Evolutionary conservation across 2,113 vertebrate species (phyloP).

Genomic region (Lepus timidus): DNA sequence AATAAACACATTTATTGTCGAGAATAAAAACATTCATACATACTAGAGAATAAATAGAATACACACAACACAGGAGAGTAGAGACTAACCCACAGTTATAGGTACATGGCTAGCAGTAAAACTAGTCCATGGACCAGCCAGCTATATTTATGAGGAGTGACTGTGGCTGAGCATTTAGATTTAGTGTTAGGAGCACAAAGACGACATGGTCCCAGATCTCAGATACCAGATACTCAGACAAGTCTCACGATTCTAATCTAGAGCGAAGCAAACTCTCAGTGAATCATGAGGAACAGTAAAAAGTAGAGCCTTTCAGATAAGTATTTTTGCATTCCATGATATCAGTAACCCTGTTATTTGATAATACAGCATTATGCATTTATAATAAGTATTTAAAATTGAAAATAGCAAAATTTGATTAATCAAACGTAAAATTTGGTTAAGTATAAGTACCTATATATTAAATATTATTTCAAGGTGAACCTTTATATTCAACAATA

Average conservation of each 20-base stretch:
- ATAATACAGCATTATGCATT: not conserved
- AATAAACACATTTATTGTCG: not conserved
- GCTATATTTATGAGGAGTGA: not conserved
- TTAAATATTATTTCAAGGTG: constrained; percentile 8
- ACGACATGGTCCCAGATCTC: constrained; percentile 18
- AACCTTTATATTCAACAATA: constrained; percentile 8
- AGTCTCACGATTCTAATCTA: not conserved
- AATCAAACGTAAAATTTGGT: constrained; percentile 30
- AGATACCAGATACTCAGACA: not conserved
- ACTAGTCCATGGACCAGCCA: not conserved
- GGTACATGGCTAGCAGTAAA: not conserved
- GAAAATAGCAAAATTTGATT: constrained; percentile 12
- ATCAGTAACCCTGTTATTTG: not conserved
- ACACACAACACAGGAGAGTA: not conserved
- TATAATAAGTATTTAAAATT: constrained; percentile 30
- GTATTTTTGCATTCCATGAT: not conserved
- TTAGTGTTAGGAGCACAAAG: not conserved
- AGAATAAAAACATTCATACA: constrained; percentile 9
- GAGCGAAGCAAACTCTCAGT: not conserved
- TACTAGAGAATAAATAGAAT: constrained; percentile 46
- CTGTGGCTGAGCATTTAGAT: not conserved
- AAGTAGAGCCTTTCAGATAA: constrained; percentile 6
- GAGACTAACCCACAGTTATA: not conserved
- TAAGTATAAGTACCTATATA: not conserved
- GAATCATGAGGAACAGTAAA: not conserved